phyloP scores from a whole-genome alignment of 2,113 vertebrate species.

The Elephas maximus region DNA sequence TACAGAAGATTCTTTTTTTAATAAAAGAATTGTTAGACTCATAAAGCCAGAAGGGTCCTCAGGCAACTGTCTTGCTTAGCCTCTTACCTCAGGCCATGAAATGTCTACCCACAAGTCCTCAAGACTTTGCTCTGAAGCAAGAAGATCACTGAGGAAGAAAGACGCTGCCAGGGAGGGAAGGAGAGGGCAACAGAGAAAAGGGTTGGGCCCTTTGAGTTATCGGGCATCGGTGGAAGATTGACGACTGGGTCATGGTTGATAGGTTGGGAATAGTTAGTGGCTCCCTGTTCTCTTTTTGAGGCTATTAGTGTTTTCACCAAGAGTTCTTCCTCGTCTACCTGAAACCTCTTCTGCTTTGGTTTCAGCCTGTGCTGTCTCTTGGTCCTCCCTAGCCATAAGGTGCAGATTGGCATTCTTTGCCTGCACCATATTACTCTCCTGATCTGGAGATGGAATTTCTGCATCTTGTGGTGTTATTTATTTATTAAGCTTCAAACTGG shows the following conservation, averaged over 20 bases:
- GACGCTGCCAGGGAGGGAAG: not conserved
- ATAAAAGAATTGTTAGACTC: not conserved
- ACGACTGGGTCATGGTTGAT: not conserved
- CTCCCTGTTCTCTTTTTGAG: not conserved
- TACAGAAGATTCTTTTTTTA: not conserved
- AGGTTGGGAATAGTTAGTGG: not conserved
- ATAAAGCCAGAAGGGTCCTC: not conserved
- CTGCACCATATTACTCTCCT: not conserved
- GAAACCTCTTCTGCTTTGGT: not conserved
- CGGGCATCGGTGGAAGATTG: not conserved
- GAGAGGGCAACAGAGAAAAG: not conserved
- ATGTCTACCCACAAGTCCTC: not conserved
- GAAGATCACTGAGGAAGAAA: not conserved
- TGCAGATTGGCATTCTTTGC: not conserved
- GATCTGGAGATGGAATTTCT: not conserved
- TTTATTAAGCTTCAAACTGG: conserved; percentile 24
- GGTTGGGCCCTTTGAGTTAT: not conserved
- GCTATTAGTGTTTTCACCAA: not conserved
- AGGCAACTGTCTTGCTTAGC: not conserved
- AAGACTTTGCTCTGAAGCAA: not conserved
- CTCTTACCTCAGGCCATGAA: not conserved
- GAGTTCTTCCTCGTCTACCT: not conserved
- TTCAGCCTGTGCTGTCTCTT: not conserved
- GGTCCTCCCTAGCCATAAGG: not conserved
- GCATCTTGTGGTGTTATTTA: not conserved